These are phyloP conservation scores for Notoglanidium macrostoma DNA, from an alignment of 2,797 vertebrate genomes.

Conservation along the genomic window DNA sequence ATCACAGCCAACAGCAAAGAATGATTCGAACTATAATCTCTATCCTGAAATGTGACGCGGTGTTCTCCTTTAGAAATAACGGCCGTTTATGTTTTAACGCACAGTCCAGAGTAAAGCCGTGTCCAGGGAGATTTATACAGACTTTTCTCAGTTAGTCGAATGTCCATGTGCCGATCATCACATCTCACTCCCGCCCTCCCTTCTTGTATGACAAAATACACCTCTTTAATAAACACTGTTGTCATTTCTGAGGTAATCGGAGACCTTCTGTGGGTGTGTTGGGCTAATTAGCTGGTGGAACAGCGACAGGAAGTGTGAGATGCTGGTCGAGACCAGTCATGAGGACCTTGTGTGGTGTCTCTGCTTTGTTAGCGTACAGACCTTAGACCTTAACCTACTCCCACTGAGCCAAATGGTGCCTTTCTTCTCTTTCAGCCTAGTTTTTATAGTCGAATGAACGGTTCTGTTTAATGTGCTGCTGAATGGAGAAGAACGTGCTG, in stretches of 20 bases:
- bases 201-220: neutral
- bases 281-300: slow-evolving; percentile 1
- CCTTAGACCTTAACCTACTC: slow-evolving; percentile 29
- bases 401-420: slow-evolving; percentile 20
- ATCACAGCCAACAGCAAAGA: neutral
- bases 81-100: neutral
- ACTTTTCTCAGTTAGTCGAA: neutral
- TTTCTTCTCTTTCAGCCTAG: slow-evolving; percentile 28
- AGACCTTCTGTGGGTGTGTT: neutral
- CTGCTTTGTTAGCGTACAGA: slow-evolving; percentile 28
- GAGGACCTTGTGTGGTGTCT: slow-evolving; percentile 3
- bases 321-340: slow-evolving; percentile 27
- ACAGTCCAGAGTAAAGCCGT: neutral
- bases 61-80: neutral
- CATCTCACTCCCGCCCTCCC: neutral
- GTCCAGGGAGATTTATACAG: neutral
- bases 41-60: neutral
- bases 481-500: slow-evolving; percentile 23
- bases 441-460: neutral
- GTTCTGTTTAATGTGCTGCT: slow-evolving; percentile 23
- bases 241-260: neutral
- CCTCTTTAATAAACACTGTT: neutral
- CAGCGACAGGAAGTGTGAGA: slow-evolving; percentile 31
- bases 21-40: neutral
- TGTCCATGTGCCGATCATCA: neutral